Evolutionary conservation across 2,113 vertebrate species (phyloP).

Genomic region (Microtus oregoni): DNA sequence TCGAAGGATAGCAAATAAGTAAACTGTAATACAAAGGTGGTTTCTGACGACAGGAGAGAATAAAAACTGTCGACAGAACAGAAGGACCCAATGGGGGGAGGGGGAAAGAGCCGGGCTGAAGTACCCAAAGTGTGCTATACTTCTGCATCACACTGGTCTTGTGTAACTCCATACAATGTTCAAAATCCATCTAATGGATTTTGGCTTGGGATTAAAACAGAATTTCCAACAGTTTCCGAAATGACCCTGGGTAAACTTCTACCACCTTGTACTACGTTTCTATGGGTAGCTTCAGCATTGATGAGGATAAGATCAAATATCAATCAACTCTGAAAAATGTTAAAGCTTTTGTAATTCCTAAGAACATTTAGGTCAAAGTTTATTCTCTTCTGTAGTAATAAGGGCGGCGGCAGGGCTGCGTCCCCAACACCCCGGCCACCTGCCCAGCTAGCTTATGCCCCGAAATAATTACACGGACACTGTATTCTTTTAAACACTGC

Average conservation of each 20-base stretch:
- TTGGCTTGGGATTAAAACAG: background rate
- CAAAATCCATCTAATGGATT: background rate
- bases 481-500: no score
- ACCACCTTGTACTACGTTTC: no score
- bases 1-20: background rate
- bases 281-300: background rate
- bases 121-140: background rate
- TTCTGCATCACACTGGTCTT: background rate
- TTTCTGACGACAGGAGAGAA: background rate
- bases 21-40: no score
- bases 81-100: background rate
- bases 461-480: no score
- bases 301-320: background rate
- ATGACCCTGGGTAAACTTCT: background rate
- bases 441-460: no score
- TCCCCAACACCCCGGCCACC: no score
- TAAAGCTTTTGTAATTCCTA: background rate
- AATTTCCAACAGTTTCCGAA: background rate
- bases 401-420: no score
- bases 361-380: background rate
- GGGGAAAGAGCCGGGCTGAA: background rate
- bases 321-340: background rate
- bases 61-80: background rate
- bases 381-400: no score
- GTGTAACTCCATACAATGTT: background rate